A percentile compares a stretch with the other conserved stretches of the same genome.
Conservation (phyloP, 2,888 invertebrate species). For the Orthosia incerta region DNA sequence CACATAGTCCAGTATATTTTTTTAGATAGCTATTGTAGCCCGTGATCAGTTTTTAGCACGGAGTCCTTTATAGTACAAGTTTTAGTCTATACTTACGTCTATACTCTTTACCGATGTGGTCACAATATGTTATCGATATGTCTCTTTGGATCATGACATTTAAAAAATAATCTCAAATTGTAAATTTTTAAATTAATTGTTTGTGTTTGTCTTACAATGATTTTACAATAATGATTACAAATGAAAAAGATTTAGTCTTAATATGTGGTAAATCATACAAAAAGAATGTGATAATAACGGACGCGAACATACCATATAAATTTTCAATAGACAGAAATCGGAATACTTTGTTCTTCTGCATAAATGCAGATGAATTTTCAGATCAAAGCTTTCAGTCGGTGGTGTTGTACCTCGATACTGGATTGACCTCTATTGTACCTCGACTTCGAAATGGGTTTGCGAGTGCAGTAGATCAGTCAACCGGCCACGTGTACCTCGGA, state of each 20-base stretch:
- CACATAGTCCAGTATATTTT: too few species aligned
- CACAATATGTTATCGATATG: slow-evolving; percentile 7
- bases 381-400: slow-evolving; percentile 82
- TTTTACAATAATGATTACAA: slow-evolving; percentile 51
- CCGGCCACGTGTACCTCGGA: slow-evolving; percentile 77
- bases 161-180: slow-evolving; percentile 7
- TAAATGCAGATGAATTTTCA: slow-evolving; percentile 82
- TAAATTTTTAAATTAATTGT: slow-evolving; percentile 44
- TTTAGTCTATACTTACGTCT: slow-evolving; percentile 6
- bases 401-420: slow-evolving; percentile 74
- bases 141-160: slow-evolving; percentile 35
- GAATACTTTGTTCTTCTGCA: slow-evolving; percentile 79
- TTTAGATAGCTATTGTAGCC: not conserved
- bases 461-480: slow-evolving; percentile 77
- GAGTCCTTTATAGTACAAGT: not conserved
- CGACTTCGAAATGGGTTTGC: slow-evolving; percentile 82
- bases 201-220: slow-evolving; percentile 30
- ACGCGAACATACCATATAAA: slow-evolving; percentile 81
- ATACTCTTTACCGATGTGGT: not conserved
- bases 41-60: not conserved
- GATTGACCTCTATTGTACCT: slow-evolving; percentile 71
- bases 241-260: slow-evolving; percentile 50
- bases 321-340: slow-evolving; percentile 74
- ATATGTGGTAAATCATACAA: slow-evolving; percentile 67
- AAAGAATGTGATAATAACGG: slow-evolving; percentile 76